Evolutionary conservation across 2,797 vertebrate genomes (phyloP), one percentile per base, ranked within the genome.

Genomic region (Enteromius paludinosus): DNA sequence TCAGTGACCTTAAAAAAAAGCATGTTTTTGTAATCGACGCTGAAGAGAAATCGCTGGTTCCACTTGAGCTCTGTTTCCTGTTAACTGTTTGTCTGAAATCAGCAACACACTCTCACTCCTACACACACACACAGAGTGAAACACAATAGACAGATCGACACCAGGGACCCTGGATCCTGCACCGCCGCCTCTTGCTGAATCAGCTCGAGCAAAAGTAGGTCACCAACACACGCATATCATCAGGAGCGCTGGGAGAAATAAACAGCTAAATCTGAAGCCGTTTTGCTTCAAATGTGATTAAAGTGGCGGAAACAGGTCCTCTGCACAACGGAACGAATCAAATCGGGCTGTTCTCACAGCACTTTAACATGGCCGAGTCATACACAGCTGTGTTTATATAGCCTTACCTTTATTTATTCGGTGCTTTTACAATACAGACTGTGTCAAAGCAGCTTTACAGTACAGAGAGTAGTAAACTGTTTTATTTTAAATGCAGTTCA

Each of bases 131-230:
- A 68, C 30, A 64, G 9, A 33, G n/a, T 23, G 25, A 56, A 71
- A 35, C 68, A 81, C 56, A 81, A 64, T 20, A 52, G 43, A 73
- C 17, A 15, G 69, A 38, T 52, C 6, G 15, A 81, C 81, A 70
- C 30, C n/a, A 54, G 72, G 52, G 85, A 41, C 78, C 33, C 33
- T 71, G 61, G 49, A 81, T 81, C 69, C 43, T 28, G 79, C 79
- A 38, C 69, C 17, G 70, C 30, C 33, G 62, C 25, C 77, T 59
- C 43, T 35, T 64, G 72, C 79, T 78, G 79, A 75, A 65, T 81
- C 82, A 75, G 74, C 73, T 82, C 28, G 35, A 54, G 49, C 66
- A 54, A 79, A 88, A 88, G 78, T 89, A 84, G 88, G 88, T 85
- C 88, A 87, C 75, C 79, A 77, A 79, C 61, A 82, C 84, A 74